Base-by-base conservation (phyloP, 2,113 vertebrate species). In the Lasiurus cinereus region DNA sequence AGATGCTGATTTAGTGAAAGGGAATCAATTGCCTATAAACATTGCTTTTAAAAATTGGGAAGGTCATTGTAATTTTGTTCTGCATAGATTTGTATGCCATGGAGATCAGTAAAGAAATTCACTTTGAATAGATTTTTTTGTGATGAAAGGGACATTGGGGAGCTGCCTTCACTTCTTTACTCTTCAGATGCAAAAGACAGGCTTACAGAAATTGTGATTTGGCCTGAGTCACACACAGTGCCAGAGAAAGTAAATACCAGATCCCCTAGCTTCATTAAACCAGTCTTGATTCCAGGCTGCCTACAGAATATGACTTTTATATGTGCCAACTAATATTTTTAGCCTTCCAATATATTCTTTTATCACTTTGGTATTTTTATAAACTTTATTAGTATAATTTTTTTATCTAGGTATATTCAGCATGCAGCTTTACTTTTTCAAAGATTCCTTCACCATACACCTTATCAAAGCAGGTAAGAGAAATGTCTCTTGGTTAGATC, bases 381-480 rank as follows among this genome's bases (percentile, higher is more conserved):
- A 39, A 52, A 24, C 39, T 93, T 78, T 77, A 66, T 91, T 64
- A 76, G 8, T n/a, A 22, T 31, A 80, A n/a, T 50, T 76, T 13
- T 16, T 91, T 95, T 64, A 73, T 62, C 18, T 94, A 99, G 99
- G 99, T 99, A 1, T 99, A 99, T 98, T 98, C 99, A 11, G 98
- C 99, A 88, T 99, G 99, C 98, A 99, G 99, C 97, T 99, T 99
- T 98, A 98, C 98, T 97, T 99, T 99, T 97, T 99, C 99, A 92
- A 99, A 99, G 99, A 99, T 99, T 94, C 99, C 99, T 43, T 99
- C 99, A 73, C 99, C 99, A 11, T 99, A 99, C 97, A 99, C 98
- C 46, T 96, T 99, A 72, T 99, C 98, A 94, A 99, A 99, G 98
- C 98, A 99, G 99, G 99, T 99, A 98, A 94, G 97, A 80, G 93